phyloP scores from a whole-genome alignment of 2,113 vertebrate species.

The Sinocyclocheilus rhinocerous region DNA sequence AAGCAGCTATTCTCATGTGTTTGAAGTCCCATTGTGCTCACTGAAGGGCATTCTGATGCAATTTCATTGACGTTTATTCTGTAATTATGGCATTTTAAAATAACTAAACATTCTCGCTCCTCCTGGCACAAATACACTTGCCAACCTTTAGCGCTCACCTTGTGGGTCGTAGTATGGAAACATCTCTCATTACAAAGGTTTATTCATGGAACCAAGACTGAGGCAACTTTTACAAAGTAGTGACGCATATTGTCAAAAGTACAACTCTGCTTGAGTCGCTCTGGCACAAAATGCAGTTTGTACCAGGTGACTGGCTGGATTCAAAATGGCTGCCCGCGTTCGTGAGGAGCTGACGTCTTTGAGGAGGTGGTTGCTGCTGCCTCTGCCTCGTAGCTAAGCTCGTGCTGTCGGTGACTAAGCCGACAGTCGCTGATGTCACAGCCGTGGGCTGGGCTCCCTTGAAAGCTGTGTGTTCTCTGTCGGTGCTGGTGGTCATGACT shows the following conservation, averaged over 20 bases:
- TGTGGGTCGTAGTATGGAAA: neutral
- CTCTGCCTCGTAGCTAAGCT: slow-evolving; percentile 59
- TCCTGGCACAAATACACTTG: slow-evolving; percentile 14
- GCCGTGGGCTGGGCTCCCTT: slow-evolving; percentile 70
- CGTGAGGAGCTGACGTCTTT: slow-evolving; percentile 54
- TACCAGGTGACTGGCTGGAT: slow-evolving; percentile 61
- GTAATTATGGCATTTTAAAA: neutral
- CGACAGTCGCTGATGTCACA: slow-evolving; percentile 75
- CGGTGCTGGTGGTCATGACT: slow-evolving; percentile 59
- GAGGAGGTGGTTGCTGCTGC: slow-evolving; percentile 59
- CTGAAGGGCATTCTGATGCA: neutral
- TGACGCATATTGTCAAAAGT: neutral
- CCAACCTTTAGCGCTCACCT: neutral
- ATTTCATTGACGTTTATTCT: neutral
- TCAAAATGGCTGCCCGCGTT: slow-evolving; percentile 63
- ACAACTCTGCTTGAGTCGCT: slow-evolving; percentile 22
- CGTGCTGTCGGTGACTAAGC: slow-evolving; percentile 74
- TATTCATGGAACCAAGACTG: neutral
- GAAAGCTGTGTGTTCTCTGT: slow-evolving; percentile 54
- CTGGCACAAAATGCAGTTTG: slow-evolving; percentile 45
- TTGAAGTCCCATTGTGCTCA: neutral
- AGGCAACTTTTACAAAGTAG: neutral
- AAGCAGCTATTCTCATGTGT: neutral
- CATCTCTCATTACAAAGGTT: neutral
- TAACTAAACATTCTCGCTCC: neutral